Percentiles rank a stretch among this genome's conserved stretches.
Conservation (phyloP, 92 coral and sea anemone genomes). For the Parazoanthus darwini region DNA sequence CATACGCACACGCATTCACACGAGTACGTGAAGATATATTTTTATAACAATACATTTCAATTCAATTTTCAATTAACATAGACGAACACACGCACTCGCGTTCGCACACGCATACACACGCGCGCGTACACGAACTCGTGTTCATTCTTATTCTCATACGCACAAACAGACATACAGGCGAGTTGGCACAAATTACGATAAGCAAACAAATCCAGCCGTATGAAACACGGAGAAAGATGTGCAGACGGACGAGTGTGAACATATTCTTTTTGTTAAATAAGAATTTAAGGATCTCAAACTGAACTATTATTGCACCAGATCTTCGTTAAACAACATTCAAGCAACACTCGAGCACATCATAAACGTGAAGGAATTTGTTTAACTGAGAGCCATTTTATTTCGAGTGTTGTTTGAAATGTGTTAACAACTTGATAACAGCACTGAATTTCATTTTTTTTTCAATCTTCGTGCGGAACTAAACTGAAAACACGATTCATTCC, state of each 20-base stretch:
- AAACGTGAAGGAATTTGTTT: neutral
- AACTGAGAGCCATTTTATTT: conserved; percentile 20
- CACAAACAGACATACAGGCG: neutral
- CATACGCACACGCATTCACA: too few relatives aligned
- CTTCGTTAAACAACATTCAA: neutral
- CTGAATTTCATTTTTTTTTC: conserved; percentile 30
- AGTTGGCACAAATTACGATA: too few relatives aligned
- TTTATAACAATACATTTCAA: too few relatives aligned
- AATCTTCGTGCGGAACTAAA: neutral
- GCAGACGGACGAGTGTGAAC: neutral
- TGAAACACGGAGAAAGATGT: too few relatives aligned
- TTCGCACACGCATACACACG: too few relatives aligned
- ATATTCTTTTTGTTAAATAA: neutral
- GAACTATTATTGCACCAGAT: neutral
- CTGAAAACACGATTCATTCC: neutral
- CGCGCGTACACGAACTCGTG: too few relatives aligned
- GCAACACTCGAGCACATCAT: conserved; percentile 1
- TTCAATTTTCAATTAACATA: too few relatives aligned
- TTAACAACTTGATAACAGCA: conserved; percentile 11
- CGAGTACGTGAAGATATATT: too few relatives aligned
- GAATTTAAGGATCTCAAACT: neutral
- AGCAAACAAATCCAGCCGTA: neutral
- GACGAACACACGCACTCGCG: too few relatives aligned
- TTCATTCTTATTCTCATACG: too few relatives aligned
- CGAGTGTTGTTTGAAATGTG: conserved; percentile 32